Base-by-base conservation (phyloP, 2,888 invertebrate species). In the Chymomyza caudatula region DNA sequence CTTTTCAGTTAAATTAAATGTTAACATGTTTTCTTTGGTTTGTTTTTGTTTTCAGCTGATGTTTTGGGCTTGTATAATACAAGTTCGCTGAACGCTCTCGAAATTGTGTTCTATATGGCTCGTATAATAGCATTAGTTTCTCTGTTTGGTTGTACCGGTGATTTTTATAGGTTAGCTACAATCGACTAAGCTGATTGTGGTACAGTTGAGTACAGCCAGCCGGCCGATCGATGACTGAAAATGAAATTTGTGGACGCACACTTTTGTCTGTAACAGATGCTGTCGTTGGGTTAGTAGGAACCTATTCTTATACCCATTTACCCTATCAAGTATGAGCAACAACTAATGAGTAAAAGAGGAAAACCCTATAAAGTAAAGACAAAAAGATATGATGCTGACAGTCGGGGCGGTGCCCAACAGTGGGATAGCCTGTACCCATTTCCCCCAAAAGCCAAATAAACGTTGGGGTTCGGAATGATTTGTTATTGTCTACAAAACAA, bases 1-100 rank as follows among this genome's bases (percentile, higher is more conserved):
- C 78, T 84, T 81, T 84, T 77, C 74, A 71, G 82, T 67, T 78
- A 73, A 86, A 86, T 86, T 82, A 77, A 82, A 86, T 85, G 86
- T 78, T 78, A 86, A 83, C 86, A 78, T 74, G 83, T 86, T 86
- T 77, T 71, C 77, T 81, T 81, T 78, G 81, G 78, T 85, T 78
- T 77, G 86, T 78, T 71, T 85, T 71, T 76, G 29, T 47, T 78
- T 75, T 58, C 19, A 52, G 54, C 17, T 64, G 20, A 17, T 11
- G 49, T 13, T 53, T n/a, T 17, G 20, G 65, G 66, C 25, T 37
- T 20, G 22, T 37, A 11, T 23, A 44, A 53, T 77, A 78, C 76
- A 78, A 78, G 77, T 77, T 77, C 78, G 77, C 68, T 70, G 61
- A 47, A 57, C 47, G 53, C 25, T 22, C 52, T 49, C 53, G 43